Evolutionary conservation across 2,113 vertebrate genomes (phyloP), one percentile per base, ranked within the genome.

Genomic region (Cavia aperea): DNA sequence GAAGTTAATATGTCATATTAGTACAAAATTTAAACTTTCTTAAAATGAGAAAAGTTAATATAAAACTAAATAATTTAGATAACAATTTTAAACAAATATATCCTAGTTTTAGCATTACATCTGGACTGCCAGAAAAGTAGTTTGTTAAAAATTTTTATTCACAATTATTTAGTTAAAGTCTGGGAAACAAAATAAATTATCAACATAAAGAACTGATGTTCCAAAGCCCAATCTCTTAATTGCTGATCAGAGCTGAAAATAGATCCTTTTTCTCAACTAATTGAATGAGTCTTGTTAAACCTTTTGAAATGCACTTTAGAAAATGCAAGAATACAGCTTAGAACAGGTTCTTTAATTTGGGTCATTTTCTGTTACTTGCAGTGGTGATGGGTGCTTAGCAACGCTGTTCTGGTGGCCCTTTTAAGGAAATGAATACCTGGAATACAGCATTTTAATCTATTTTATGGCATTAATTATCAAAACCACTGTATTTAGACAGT

Each of bases 171-270:
- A 93, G 95, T 85, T 89, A 96, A 94, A 77, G 51, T 86, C 12
- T n/a, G 51, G 65, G 84, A 96, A 94, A 93, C 46, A 95, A 93
- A 96, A 95, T 51, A 95, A 96, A 87, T 91, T 85, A 93, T 43
- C 90, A 94, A 94, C 95, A 94, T 68, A 81, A 88, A 96, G 93
- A 94, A 92, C 78, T 89, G 92, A 96, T 95, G 68, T 51, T 96
- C 81, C 62, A 51, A 91, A 97, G 82, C 93, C 88, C 93, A 24
- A 96, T 95, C 95, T 96, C 68, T 88, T 95, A 96, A 97, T 63
- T 96, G 92, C 82, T 96, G 88, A 96, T 96, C 88, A 96, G 81
- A 96, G 78, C 62, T 96, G 93, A 96, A 97, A 97, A 97, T 68
- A 92, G 95, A 96, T 96, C 49, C 94, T 95, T 96, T 95, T 93